A percentile compares a stretch with the other conserved stretches of the same genome.
Evolutionary conservation across 2,888 invertebrate species (phyloP).

Genomic region (Heliconius charithonia): DNA sequence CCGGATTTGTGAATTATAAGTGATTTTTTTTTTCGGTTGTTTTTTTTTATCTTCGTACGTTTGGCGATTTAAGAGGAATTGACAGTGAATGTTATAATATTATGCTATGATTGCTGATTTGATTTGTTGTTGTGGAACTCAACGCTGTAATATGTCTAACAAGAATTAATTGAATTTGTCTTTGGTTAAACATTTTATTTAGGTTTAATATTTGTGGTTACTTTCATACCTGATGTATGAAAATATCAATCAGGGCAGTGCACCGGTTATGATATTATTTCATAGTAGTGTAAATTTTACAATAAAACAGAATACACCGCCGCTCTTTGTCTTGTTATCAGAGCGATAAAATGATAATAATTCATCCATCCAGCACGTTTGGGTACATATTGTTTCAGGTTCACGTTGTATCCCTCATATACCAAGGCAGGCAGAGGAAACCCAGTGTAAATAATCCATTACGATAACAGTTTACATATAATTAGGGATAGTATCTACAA

Average conservation of each 20-base stretch:
- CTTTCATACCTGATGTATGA: too few species aligned
- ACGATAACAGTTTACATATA: too few species aligned
- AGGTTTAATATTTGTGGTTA: neutral
- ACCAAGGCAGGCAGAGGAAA: neutral
- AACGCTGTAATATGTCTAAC: neutral
- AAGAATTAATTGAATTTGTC: too few species aligned
- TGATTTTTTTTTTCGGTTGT: neutral
- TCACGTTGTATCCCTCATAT: neutral
- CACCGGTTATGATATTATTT: neutral
- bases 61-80: neutral
- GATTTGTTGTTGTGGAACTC: neutral
- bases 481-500: neutral
- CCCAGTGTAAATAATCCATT: too few species aligned
- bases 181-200: too few species aligned
- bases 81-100: neutral
- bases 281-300: neutral
- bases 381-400: too few species aligned
- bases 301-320: neutral
- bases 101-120: neutral
- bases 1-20: constrained; percentile 3
- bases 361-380: too few species aligned
- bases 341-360: too few species aligned
- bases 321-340: too few species aligned
- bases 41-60: neutral
- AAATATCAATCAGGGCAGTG: neutral